Evolutionary conservation across 2,888 invertebrate species (phyloP).

Genomic region (Leptinotarsa juncta): DNA sequence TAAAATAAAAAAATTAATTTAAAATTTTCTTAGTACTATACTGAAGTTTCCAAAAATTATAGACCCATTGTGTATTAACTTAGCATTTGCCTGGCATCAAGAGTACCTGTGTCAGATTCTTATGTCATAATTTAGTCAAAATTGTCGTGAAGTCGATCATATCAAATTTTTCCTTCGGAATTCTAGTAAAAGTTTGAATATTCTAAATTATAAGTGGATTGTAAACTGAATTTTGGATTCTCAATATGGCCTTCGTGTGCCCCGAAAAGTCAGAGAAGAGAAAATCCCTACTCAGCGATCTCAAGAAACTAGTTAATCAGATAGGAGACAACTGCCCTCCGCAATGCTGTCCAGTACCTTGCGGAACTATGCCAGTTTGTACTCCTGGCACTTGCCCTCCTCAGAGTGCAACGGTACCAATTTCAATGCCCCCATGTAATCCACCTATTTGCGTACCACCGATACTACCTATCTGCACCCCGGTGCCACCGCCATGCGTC

Average conservation of each 20-base stretch:
- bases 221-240: background rate
- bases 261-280: conserved; percentile 56
- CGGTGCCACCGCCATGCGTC: conserved; percentile 67
- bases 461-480: conserved; percentile 65
- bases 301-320: conserved; percentile 59
- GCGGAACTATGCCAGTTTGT: conserved; percentile 25
- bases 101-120: conserved; percentile 24
- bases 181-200: conserved; percentile 36
- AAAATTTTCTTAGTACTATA: background rate
- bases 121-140: conserved; percentile 14
- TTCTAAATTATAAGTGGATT: conserved; percentile 26
- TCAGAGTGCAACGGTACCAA: conserved; percentile 54
- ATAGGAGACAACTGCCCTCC: conserved; percentile 59
- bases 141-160: conserved; percentile 20
- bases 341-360: conserved; percentile 33
- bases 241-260: conserved; percentile 63
- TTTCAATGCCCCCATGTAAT: conserved; percentile 45
- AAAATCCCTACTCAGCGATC: conserved; percentile 56
- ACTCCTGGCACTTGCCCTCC: conserved; percentile 43
- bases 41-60: background rate
- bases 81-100: conserved; percentile 18
- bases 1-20: too few relatives aligned
- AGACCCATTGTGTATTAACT: background rate
- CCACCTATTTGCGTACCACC: conserved; percentile 69
- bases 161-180: conserved; percentile 29